phyloP scores from a whole-genome alignment of 2,888 invertebrate genomes.

The Thelaira solivaga region DNA sequence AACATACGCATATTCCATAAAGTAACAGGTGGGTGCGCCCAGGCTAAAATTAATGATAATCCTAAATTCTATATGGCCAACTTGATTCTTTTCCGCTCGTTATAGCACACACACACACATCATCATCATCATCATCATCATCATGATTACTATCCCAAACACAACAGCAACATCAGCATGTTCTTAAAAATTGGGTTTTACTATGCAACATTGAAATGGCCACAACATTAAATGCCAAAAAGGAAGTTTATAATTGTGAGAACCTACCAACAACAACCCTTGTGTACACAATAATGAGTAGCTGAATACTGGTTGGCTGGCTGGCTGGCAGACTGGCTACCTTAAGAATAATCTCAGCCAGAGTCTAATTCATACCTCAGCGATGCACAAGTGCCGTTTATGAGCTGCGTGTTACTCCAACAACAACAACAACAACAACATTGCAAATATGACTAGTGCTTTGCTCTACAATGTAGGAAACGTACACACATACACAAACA shows the following conservation, averaged over 20 bases:
- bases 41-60: constrained; percentile 42
- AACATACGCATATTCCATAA: constrained; percentile 1
- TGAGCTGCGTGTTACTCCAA: constrained; percentile 35
- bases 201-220: neutral
- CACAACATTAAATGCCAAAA: constrained; percentile 41
- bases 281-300: constrained; percentile 6
- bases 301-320: neutral
- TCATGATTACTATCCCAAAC: too few species aligned
- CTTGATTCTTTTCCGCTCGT: constrained; percentile 44
- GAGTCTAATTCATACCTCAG: constrained; percentile 9
- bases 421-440: neutral
- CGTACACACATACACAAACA: too few species aligned
- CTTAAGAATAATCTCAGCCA: constrained; percentile 55
- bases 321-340: constrained; percentile 16
- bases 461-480: too few species aligned
- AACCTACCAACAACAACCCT: constrained; percentile 37
- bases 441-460: neutral
- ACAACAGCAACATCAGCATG: constrained; percentile 12
- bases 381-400: constrained; percentile 33
- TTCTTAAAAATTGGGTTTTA: neutral
- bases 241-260: constrained; percentile 63
- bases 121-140: constrained; percentile 29
- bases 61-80: constrained; percentile 28
- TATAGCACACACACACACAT: constrained; percentile 25
- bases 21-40: constrained; percentile 64